A percentile compares a stretch with the other conserved stretches of the same genome.
These are phyloP conservation scores for Melolontha melolontha DNA, from an alignment of 2,888 invertebrate species.

Conservation along the genomic window DNA sequence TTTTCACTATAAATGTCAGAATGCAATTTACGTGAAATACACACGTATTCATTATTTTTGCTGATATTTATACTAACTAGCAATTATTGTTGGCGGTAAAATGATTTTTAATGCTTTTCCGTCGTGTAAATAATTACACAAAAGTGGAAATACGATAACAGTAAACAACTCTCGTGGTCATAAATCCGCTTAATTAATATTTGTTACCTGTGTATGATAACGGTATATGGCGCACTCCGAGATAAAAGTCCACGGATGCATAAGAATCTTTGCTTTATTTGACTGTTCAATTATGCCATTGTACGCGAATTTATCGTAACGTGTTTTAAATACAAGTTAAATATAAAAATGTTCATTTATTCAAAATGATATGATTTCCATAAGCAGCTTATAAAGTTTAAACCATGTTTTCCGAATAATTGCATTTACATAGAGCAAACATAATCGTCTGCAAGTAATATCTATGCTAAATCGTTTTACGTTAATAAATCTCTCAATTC, in stretches of 20 bases:
- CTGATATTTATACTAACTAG: too few relatives aligned
- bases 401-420: not conserved
- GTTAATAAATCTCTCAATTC: not conserved
- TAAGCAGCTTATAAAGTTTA: not conserved
- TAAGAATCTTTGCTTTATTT: conserved; percentile 20
- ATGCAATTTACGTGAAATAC: too few relatives aligned
- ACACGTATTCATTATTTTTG: too few relatives aligned
- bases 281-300: not conserved
- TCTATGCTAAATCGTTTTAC: conserved; percentile 2
- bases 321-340: too few relatives aligned
- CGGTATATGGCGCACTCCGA: conserved; percentile 9
- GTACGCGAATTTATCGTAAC: too few relatives aligned
- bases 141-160: conserved; percentile 25
- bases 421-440: conserved; percentile 2
- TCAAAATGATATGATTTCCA: too few relatives aligned
- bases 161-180: conserved; percentile 2
- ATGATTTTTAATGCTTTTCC: conserved; percentile 9
- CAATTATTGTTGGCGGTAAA: not conserved
- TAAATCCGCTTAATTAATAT: conserved; percentile 30
- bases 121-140: conserved; percentile 3
- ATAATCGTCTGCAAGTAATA: not conserved
- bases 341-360: too few relatives aligned
- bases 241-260: conserved; percentile 28
- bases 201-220: conserved; percentile 17
- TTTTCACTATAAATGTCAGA: too few relatives aligned